These are phyloP conservation scores for Phthorimaea operculella DNA, from an alignment of 1,140 invertebrate species.

Conservation along the genomic window DNA sequence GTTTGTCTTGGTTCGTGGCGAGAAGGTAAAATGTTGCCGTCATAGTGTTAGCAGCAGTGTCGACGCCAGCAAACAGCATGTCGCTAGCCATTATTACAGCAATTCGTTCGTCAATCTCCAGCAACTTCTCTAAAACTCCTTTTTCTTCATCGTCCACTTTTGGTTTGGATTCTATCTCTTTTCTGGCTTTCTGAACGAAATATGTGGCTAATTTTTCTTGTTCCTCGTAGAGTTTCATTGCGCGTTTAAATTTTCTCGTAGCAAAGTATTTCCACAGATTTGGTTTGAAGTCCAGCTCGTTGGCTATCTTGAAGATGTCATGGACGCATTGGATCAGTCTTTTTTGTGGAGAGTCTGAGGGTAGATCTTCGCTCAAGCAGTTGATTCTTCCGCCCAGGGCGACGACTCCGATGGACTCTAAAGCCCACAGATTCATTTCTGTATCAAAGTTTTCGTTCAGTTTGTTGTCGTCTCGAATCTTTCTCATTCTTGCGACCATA, in stretches of 20 bases:
- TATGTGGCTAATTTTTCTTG: constrained; percentile 14
- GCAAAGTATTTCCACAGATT: constrained; percentile 72
- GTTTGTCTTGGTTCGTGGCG: constrained; percentile 72
- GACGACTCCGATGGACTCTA: constrained; percentile 76
- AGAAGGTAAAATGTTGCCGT: constrained; percentile 70
- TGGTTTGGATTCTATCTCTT: constrained; percentile 9
- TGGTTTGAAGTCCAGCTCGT: constrained; percentile 72
- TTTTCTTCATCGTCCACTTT: constrained; percentile 24
- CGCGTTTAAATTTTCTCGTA: constrained; percentile 69
- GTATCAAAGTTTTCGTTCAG: constrained; percentile 70
- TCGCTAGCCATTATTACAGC: constrained; percentile 76
- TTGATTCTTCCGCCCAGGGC: constrained; percentile 75
- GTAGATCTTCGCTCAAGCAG: constrained; percentile 66
- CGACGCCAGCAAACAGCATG: constrained; percentile 79
- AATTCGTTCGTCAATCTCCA: constrained; percentile 65
- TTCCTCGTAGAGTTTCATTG: constrained; percentile 58
- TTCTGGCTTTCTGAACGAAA: not conserved
- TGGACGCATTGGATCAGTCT: constrained; percentile 71
- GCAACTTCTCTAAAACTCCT: constrained; percentile 68
- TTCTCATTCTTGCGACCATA: constrained; percentile 59
- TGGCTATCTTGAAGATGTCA: constrained; percentile 70
- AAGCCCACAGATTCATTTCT: constrained; percentile 74
- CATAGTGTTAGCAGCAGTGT: constrained; percentile 70
- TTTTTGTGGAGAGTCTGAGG: constrained; percentile 66
- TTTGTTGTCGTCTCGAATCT: constrained; percentile 65